Evolutionary conservation across 30 jellyfish, hydroid and myxozoan genomes (phyloP).

Genomic region (Aurelia sp.): DNA sequence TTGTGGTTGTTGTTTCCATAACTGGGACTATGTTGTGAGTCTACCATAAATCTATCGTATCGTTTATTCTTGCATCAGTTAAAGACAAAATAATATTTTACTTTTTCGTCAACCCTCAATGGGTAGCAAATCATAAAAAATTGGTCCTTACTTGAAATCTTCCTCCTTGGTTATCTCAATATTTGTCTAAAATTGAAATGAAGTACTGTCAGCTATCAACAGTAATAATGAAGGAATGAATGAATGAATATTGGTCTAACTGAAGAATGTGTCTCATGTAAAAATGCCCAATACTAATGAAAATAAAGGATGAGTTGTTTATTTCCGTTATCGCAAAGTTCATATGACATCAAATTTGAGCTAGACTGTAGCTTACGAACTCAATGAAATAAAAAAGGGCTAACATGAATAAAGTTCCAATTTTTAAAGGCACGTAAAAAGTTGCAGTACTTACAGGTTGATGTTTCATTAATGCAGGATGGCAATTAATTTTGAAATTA

Average conservation of each 20-base stretch:
- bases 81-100: no score
- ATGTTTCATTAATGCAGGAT: no score
- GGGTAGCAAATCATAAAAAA: not conserved
- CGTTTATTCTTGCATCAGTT: no score
- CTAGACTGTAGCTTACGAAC: not conserved
- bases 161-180: constrained; percentile 83
- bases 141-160: constrained; percentile 80
- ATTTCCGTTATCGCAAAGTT: not conserved
- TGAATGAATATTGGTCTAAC: not conserved
- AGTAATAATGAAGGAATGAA: not conserved
- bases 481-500: no score
- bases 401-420: no score
- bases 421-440: no score
- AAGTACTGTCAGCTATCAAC: not conserved
- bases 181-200: constrained; percentile 59
- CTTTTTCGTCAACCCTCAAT: no score
- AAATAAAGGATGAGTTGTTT: not conserved
- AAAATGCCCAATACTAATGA: not conserved
- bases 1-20: no score
- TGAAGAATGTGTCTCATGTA: not conserved
- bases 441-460: no score
- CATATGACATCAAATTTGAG: not conserved
- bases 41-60: no score
- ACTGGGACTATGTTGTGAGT: no score
- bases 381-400: not conserved